Evolutionary conservation across 2,797 vertebrate genomes (phyloP).

Genomic region (Parauchenoglanis punctatus): DNA sequence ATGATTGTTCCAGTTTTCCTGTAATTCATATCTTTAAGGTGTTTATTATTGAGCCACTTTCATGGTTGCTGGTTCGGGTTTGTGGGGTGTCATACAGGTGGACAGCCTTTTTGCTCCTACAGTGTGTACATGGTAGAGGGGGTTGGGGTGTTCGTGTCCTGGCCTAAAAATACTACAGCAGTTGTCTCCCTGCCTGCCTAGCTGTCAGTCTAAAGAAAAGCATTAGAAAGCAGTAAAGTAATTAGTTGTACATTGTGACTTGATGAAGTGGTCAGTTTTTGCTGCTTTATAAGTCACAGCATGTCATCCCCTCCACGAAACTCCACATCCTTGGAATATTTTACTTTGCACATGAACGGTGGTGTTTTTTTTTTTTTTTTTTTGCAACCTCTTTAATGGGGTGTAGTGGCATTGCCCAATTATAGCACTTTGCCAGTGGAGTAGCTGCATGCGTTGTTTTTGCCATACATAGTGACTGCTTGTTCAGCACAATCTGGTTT

Average conservation of each 20-base stretch:
- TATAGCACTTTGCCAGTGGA: constrained; percentile 74
- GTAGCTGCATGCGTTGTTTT: constrained; percentile 60
- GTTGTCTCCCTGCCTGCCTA: constrained; percentile 45
- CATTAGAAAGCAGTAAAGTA: neutral
- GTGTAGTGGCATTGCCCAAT: constrained; percentile 66
- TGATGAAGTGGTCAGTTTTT: neutral
- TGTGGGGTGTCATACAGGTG: neutral
- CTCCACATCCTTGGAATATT: neutral
- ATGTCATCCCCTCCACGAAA: neutral
- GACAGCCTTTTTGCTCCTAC: constrained; percentile 30
- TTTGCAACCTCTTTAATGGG: constrained; percentile 34
- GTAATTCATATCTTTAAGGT: neutral
- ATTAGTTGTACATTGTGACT: neutral
- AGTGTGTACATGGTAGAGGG: constrained; percentile 2
- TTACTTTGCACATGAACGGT: neutral
- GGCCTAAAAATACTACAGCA: constrained; percentile 56
- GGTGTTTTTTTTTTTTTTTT: neutral
- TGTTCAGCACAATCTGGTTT: constrained; percentile 73
- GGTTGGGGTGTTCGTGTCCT: constrained; percentile 30
- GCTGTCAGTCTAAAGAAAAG: constrained; percentile 15
- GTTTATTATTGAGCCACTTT: neutral
- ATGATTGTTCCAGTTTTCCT: neutral
- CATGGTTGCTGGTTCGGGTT: neutral
- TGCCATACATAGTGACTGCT: constrained; percentile 72
- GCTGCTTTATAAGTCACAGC: neutral